Percentiles rank a stretch among this genome's conserved stretches.
Evolutionary conservation across 2,888 invertebrate genomes (phyloP).

Genomic region (Chalcosyrphus nemorum): DNA sequence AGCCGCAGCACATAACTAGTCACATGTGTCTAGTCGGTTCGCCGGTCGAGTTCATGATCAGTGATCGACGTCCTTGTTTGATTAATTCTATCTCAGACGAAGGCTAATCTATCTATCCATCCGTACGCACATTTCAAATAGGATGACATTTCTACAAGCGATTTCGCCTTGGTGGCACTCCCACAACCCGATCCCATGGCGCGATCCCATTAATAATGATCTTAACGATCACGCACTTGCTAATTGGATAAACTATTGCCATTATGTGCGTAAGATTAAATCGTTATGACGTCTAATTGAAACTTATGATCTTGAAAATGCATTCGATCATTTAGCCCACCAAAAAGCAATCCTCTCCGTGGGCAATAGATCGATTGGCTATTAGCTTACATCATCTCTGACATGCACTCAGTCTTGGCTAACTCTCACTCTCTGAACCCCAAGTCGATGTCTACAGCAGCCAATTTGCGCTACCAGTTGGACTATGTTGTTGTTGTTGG

Average conservation of each 20-base stretch:
- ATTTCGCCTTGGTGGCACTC: constrained; percentile 44
- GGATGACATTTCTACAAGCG: constrained; percentile 5
- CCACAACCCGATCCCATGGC: constrained; percentile 17
- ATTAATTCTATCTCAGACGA: neutral
- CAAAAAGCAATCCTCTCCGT: constrained; percentile 2
- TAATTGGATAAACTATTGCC: constrained; percentile 32
- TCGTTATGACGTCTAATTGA: constrained; percentile 55
- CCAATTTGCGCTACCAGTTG: constrained; percentile 35
- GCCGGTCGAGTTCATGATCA: constrained; percentile 8
- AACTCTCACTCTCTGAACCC: constrained; percentile 24
- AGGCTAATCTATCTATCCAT: neutral
- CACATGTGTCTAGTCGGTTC: neutral
- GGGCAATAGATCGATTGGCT: constrained; percentile 12
- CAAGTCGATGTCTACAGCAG: neutral
- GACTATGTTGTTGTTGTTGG: constrained; percentile 16
- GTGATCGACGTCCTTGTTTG: neutral
- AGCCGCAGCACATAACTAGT: neutral
- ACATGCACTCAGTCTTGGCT: constrained; percentile 21
- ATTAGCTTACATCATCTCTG: constrained; percentile 47
- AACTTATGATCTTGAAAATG: constrained; percentile 65
- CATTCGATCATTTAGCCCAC: neutral
- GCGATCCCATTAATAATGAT: constrained; percentile 23
- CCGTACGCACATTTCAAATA: constrained; percentile 13
- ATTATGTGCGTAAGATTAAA: constrained; percentile 23
- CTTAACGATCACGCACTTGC: neutral